These are phyloP conservation scores for Oreochromis spilurus DNA, from an alignment of 2,113 vertebrate species.

Conservation along the genomic window DNA sequence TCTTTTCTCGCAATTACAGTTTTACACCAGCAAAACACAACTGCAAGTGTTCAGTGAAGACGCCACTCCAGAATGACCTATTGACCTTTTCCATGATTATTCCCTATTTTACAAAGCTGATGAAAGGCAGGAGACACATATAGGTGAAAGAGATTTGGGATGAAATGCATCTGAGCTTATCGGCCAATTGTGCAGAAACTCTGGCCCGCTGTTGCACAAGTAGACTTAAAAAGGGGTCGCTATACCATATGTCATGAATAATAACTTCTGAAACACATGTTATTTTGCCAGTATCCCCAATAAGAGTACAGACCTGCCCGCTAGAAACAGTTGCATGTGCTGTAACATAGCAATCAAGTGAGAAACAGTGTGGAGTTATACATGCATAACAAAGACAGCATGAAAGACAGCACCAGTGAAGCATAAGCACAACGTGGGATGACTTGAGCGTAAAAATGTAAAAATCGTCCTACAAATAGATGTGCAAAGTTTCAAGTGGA, in stretches of 20 bases:
- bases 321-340: neutral
- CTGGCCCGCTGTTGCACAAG: neutral
- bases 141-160: neutral
- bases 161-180: neutral
- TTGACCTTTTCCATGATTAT: neutral
- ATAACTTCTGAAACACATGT: neutral
- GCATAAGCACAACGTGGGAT: neutral
- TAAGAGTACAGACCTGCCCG: neutral
- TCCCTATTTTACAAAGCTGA: neutral
- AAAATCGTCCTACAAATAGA: neutral
- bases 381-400: neutral
- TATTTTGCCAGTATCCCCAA: neutral
- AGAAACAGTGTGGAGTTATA: neutral
- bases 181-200: neutral
- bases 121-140: neutral
- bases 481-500: neutral
- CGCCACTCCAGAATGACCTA: neutral
- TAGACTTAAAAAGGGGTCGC: neutral
- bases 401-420: neutral
- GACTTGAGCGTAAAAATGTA: neutral
- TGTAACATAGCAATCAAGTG: neutral
- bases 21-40: conserved; percentile 2
- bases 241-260: neutral
- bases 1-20: neutral
- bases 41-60: neutral